These are phyloP conservation scores for Maconellicoccus hirsutus DNA, from an alignment of 1,140 invertebrate genomes.

Conservation along the genomic window DNA sequence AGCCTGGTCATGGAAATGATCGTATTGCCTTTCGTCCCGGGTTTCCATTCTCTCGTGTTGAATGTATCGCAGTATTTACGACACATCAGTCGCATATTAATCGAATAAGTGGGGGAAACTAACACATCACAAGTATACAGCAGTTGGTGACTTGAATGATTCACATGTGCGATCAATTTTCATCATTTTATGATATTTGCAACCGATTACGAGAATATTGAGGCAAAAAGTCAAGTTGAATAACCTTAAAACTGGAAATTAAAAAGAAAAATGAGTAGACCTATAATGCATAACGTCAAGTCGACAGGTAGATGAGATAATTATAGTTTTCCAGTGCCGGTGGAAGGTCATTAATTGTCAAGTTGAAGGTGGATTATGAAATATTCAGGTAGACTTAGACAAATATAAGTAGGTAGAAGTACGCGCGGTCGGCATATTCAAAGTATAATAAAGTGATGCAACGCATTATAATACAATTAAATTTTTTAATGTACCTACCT, in stretches of 20 bases:
- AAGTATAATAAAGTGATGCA: background rate
- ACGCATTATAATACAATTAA: background rate
- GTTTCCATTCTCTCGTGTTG: background rate
- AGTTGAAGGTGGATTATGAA: constrained; percentile 2
- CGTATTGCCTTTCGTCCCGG: background rate
- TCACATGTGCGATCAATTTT: background rate
- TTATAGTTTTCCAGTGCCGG: background rate
- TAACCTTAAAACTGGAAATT: too few relatives aligned
- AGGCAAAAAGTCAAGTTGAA: too few relatives aligned
- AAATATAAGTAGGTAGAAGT: background rate
- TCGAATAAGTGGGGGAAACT: background rate
- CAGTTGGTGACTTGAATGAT: background rate
- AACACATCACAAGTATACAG: background rate
- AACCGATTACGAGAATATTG: too few relatives aligned
- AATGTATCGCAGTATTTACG: background rate
- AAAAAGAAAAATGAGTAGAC: too few relatives aligned
- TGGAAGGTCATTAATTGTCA: background rate
- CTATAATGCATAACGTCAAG: too few relatives aligned
- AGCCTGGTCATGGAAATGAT: constrained; percentile 2
- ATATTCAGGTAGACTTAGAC: background rate
- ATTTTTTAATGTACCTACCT: too few relatives aligned
- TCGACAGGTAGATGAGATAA: too few relatives aligned
- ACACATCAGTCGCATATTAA: background rate
- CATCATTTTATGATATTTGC: too few relatives aligned
- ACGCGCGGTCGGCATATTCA: background rate